These are phyloP conservation scores for Spermophilus dauricus DNA, from an alignment of 2,113 vertebrate species.

Conservation along the genomic window DNA sequence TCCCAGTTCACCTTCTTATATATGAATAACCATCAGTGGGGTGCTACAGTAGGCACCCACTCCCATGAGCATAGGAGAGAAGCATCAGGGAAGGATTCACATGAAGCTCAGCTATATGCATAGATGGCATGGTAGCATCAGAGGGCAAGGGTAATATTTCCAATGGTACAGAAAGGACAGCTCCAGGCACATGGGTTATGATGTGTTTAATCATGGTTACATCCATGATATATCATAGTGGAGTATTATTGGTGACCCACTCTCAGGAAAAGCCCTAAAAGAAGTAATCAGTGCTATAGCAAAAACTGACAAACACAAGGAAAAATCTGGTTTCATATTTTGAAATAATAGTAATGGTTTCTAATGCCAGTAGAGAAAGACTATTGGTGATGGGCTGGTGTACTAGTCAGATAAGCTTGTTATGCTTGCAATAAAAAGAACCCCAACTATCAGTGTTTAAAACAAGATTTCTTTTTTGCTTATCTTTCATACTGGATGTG, in stretches of 20 bases:
- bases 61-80: neutral
- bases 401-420: neutral
- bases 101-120: neutral
- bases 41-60: neutral
- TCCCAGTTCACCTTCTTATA: neutral
- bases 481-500: neutral
- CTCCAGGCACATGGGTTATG: neutral
- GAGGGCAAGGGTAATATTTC: neutral
- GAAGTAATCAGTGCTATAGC: neutral
- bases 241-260: neutral
- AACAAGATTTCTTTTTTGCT: neutral
- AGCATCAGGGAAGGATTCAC: neutral
- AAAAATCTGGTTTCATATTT: constrained; percentile 21
- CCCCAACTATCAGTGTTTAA: neutral
- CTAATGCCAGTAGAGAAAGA: constrained; percentile 8
- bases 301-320: constrained; percentile 8
- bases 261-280: constrained; percentile 2
- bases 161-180: constrained; percentile 28
- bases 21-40: neutral
- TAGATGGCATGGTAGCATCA: neutral
- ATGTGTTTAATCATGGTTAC: neutral
- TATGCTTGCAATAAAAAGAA: constrained; percentile 47
- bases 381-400: neutral
- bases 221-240: neutral
- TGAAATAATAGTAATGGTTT: neutral